Evolutionary conservation across 2,113 vertebrate genomes (phyloP).

Genomic region (Tachycineta bicolor): DNA sequence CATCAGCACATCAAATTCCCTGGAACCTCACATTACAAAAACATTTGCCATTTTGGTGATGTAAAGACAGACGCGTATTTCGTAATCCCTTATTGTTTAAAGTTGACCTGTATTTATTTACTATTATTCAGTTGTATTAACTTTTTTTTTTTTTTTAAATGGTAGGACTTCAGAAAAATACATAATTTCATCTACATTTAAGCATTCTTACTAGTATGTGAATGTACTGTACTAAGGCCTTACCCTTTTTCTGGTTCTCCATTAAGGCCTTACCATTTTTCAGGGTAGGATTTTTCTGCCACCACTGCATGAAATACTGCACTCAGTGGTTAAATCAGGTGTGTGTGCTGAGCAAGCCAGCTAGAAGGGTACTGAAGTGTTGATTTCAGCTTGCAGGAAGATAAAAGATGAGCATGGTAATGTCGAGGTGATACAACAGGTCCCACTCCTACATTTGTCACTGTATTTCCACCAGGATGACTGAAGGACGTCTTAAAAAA

Average conservation of each 20-base stretch:
- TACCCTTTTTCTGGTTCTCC: neutral
- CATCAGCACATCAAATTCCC: neutral
- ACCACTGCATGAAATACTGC: neutral
- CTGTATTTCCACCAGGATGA: neutral
- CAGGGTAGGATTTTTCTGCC: neutral
- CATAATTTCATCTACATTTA: rapidly evolving
- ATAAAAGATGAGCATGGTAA: neutral
- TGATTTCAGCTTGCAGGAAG: neutral
- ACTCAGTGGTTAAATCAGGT: neutral
- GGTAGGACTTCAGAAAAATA: neutral
- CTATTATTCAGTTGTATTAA: neutral
- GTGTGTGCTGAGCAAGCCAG: neutral
- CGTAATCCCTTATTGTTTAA: neutral
- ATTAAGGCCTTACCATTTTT: neutral
- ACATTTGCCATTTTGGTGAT: rapidly evolving
- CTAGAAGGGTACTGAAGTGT: neutral
- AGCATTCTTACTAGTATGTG: neutral
- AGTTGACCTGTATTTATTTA: neutral
- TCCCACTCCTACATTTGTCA: neutral
- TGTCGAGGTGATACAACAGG: neutral
- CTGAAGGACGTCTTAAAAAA: neutral
- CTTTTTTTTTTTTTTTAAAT: neutral
- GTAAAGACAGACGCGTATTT: neutral
- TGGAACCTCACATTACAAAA: neutral
- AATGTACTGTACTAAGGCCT: neutral